Evolutionary conservation across 2,113 vertebrate species (phyloP).

Genomic region (Hirundichthys speculiger): DNA sequence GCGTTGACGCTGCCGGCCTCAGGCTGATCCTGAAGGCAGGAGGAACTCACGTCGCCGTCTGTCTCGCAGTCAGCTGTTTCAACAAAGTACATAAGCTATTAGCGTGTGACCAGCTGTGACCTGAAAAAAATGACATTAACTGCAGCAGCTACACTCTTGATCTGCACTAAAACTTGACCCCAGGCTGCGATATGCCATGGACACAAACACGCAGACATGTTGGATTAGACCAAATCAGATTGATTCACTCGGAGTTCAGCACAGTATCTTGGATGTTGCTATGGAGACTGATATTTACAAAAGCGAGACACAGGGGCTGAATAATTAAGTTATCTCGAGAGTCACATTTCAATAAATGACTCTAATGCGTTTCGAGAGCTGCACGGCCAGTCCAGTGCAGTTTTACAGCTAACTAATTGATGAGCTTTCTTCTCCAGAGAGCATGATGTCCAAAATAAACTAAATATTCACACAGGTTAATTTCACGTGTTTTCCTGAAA

Average conservation of each 20-base stretch:
- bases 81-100: conserved; percentile 58
- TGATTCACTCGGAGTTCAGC: not conserved
- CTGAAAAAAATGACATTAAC: conserved; percentile 27
- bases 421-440: not conserved
- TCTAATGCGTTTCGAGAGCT: conserved; percentile 5
- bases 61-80: conserved; percentile 93
- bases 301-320: conserved; percentile 27
- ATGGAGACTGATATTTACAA: not conserved
- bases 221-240: not conserved
- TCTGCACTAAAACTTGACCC: conserved; percentile 10
- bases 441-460: not conserved
- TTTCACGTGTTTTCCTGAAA: not conserved
- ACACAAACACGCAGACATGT: conserved; percentile 10
- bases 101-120: conserved; percentile 54
- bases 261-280: not conserved
- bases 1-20: conserved; percentile 65
- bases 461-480: too few relatives aligned
- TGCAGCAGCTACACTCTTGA: not conserved
- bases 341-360: conserved; percentile 43
- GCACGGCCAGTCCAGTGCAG: not conserved
- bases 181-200: conserved; percentile 15
- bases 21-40: conserved; percentile 86
- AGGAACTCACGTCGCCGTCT: conserved; percentile 92
- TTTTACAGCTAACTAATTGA: not conserved
- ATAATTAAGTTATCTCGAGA: conserved; percentile 52